phyloP scores from a whole-genome alignment of 37 sponge, comb jelly and placozoan species.

The Theonella swinhoei region DNA sequence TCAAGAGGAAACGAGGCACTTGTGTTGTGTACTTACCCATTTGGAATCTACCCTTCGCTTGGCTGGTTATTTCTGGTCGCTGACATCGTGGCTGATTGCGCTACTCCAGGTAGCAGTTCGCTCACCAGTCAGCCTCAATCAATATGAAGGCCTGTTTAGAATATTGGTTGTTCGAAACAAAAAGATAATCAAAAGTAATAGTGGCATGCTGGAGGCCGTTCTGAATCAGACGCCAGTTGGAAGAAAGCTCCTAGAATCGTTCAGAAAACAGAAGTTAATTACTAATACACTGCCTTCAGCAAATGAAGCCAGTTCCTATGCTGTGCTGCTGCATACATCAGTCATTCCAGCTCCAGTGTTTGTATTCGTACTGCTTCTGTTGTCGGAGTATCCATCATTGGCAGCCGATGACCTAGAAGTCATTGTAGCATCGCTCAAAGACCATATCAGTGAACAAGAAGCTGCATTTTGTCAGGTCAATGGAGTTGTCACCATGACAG shows the following conservation, averaged over 20 bases:
- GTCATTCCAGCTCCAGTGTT: not conserved
- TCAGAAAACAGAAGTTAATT: not conserved
- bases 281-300: no score
- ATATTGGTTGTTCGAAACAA: not conserved
- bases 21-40: not conserved
- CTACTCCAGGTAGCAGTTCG: not conserved
- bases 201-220: not conserved
- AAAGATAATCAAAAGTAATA: not conserved
- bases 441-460: not conserved
- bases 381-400: not conserved
- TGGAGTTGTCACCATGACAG: not conserved
- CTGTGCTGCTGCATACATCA: not conserved
- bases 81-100: not conserved
- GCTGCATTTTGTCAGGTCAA: not conserved
- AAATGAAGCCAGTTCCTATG: not conserved
- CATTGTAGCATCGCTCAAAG: not conserved
- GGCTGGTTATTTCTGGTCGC: not conserved
- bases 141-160: not conserved
- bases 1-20: not conserved
- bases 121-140: not conserved
- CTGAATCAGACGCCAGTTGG: not conserved
- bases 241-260: not conserved
- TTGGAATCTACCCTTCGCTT: not conserved
- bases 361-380: not conserved
- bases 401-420: not conserved